These are phyloP conservation scores for Rhabdomys pumilio DNA, from an alignment of 2,797 vertebrate genomes.

Conservation along the genomic window DNA sequence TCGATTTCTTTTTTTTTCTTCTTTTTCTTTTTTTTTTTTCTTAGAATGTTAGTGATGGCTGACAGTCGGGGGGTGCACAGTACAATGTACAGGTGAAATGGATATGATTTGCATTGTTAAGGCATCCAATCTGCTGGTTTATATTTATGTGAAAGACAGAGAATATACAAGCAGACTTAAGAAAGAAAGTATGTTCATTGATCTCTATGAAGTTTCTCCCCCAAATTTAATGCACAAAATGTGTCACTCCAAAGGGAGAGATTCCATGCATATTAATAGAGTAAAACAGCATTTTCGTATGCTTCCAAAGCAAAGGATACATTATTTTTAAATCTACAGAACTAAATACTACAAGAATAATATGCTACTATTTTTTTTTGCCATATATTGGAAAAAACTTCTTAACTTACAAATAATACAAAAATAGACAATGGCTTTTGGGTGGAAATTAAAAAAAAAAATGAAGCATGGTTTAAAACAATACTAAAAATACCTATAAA, in stretches of 20 bases:
- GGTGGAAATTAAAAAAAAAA: constrained; percentile 93
- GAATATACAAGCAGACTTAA: constrained; percentile 97
- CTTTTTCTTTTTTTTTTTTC: constrained; percentile 90
- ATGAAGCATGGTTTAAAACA: constrained; percentile 95
- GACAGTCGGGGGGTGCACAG: constrained; percentile 95
- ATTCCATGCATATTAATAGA: constrained; percentile 99
- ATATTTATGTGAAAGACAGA: constrained; percentile 97
- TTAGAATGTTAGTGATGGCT: constrained; percentile 96
- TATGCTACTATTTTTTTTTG: constrained; percentile 97
- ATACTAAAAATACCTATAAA: constrained; percentile 93
- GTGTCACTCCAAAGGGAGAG: constrained; percentile 96
- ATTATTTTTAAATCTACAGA: constrained; percentile 96
- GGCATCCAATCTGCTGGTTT: constrained; percentile 99
- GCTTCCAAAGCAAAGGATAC: constrained; percentile 96
- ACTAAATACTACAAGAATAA: constrained; percentile 98
- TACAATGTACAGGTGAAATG: constrained; percentile 98
- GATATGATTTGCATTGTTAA: constrained; percentile 99
- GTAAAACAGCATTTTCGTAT: constrained; percentile 96
- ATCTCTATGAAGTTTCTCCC: constrained; percentile 94
- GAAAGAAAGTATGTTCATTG: constrained; percentile 96
- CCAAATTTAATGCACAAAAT: constrained; percentile 95
- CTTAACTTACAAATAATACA: constrained; percentile 99
- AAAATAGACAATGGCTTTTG: constrained; percentile 98
- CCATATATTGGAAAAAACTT: constrained; percentile 96
- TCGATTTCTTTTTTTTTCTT: constrained; percentile 91